These are phyloP conservation scores for Platycheirus rosarum DNA, from an alignment of 2,888 invertebrate species.

Conservation along the genomic window DNA sequence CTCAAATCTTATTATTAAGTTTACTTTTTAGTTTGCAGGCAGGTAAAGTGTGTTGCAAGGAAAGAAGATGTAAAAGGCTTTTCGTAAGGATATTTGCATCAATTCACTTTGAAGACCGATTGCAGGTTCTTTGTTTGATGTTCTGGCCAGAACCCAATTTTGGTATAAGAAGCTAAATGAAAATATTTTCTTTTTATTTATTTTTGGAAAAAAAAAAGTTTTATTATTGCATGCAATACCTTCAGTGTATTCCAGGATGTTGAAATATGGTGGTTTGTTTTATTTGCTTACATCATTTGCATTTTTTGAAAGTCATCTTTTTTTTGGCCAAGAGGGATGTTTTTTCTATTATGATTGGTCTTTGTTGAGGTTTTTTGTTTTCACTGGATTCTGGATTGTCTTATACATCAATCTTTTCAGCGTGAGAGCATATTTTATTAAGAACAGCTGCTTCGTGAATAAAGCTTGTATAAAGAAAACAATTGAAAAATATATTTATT, in stretches of 20 bases:
- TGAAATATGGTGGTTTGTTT: conserved; percentile 16
- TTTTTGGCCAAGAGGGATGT: conserved; percentile 14
- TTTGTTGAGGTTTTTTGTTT: conserved; percentile 5
- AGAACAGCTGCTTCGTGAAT: conserved; percentile 8
- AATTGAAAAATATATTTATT: no score
- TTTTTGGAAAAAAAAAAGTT: conserved; percentile 2
- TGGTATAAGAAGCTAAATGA: conserved; percentile 48
- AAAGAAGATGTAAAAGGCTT: conserved; percentile 6
- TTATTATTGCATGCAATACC: conserved; percentile 34
- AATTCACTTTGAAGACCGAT: conserved; percentile 53
- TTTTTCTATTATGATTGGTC: not conserved
- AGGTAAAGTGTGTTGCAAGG: not conserved
- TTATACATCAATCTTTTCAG: conserved; percentile 21
- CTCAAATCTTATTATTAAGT: conserved; percentile 70
- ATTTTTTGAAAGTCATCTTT: conserved; percentile 44
- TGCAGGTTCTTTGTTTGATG: conserved; percentile 57
- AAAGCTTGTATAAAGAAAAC: no score
- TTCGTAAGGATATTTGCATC: conserved; percentile 50
- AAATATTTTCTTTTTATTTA: conserved; percentile 27
- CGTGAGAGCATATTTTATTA: conserved; percentile 12
- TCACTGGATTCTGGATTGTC: conserved; percentile 22
- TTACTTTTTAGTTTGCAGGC: conserved; percentile 28
- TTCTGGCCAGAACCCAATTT: conserved; percentile 32
- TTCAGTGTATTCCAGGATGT: conserved; percentile 15
- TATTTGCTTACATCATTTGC: conserved; percentile 43